phyloP scores from a whole-genome alignment of 2,888 invertebrate genomes.

The Scaptodrosophila latifasciaeformis region DNA sequence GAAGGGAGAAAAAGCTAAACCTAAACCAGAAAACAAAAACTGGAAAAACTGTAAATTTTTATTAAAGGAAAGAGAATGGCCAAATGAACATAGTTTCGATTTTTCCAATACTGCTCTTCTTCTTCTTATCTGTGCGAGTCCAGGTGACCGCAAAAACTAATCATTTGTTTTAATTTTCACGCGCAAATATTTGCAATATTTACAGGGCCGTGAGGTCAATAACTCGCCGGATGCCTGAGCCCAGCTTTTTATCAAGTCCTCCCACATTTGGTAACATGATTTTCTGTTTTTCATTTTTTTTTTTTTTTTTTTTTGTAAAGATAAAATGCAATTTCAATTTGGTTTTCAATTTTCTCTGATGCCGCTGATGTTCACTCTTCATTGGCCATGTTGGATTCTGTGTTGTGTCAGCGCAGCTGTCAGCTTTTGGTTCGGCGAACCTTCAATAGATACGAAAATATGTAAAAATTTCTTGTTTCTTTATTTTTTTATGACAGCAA shows the following conservation, averaged over 20 bases:
- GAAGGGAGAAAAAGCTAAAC: too few species aligned
- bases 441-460: not conserved
- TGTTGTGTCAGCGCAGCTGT: not conserved
- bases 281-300: too few species aligned
- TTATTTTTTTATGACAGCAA: too few species aligned
- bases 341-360: constrained; percentile 48
- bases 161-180: constrained; percentile 9
- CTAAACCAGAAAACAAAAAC: too few species aligned
- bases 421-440: not conserved
- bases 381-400: constrained; percentile 8
- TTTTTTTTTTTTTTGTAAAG: not conserved
- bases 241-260: too few species aligned
- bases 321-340: constrained; percentile 40
- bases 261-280: too few species aligned
- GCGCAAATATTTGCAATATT: constrained; percentile 25
- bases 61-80: too few species aligned
- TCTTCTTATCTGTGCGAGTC: not conserved
- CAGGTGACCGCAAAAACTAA: constrained; percentile 44
- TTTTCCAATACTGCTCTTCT: not conserved
- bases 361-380: constrained; percentile 11
- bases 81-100: too few species aligned
- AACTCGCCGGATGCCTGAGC: not conserved
- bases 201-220: not conserved
- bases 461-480: not conserved
- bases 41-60: too few species aligned